phyloP scores from a whole-genome alignment of 1,140 invertebrate species.

The Glossosoma conforme region DNA sequence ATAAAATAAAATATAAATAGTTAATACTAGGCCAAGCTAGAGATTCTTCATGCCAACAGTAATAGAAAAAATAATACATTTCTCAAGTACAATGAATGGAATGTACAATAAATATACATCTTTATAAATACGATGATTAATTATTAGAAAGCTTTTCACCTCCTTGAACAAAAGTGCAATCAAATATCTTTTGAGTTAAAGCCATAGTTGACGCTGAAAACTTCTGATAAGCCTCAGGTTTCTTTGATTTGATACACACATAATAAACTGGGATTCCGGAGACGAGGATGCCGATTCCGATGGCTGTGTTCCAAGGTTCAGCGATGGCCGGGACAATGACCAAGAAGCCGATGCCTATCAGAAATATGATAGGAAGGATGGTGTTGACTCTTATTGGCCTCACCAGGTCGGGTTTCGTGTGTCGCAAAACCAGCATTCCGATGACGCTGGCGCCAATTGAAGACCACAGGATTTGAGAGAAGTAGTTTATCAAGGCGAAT shows the following conservation, averaged over 20 bases:
- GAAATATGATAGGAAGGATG: slow-evolving; percentile 77
- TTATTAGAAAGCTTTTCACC: slow-evolving; percentile 36
- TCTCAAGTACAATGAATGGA: too few relatives aligned
- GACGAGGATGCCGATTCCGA: slow-evolving; percentile 77
- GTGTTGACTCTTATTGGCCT: slow-evolving; percentile 79
- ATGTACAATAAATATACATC: slow-evolving; percentile 1
- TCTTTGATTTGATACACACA: slow-evolving; percentile 83
- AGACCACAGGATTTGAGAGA: slow-evolving; percentile 75
- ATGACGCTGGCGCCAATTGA: slow-evolving; percentile 70
- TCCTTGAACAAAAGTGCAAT: slow-evolving; percentile 44
- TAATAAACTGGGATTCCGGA: slow-evolving; percentile 90
- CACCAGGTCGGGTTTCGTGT: slow-evolving; percentile 63
- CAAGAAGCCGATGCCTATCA: slow-evolving; percentile 77
- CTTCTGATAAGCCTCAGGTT: slow-evolving; percentile 49
- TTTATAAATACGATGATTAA: slow-evolving; percentile 4
- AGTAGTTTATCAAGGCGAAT: slow-evolving; percentile 71
- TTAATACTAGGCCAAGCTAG: background rate
- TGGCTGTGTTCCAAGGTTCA: slow-evolving; percentile 72
- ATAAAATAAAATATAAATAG: slow-evolving; percentile 2
- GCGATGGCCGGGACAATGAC: slow-evolving; percentile 76
- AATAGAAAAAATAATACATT: too few relatives aligned
- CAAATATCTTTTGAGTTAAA: slow-evolving; percentile 48
- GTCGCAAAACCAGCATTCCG: slow-evolving; percentile 73
- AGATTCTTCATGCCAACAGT: background rate
- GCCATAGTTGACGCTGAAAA: slow-evolving; percentile 40